Evolutionary conservation across 2,888 invertebrate species (phyloP).

Genomic region (Agrotis segetum): DNA sequence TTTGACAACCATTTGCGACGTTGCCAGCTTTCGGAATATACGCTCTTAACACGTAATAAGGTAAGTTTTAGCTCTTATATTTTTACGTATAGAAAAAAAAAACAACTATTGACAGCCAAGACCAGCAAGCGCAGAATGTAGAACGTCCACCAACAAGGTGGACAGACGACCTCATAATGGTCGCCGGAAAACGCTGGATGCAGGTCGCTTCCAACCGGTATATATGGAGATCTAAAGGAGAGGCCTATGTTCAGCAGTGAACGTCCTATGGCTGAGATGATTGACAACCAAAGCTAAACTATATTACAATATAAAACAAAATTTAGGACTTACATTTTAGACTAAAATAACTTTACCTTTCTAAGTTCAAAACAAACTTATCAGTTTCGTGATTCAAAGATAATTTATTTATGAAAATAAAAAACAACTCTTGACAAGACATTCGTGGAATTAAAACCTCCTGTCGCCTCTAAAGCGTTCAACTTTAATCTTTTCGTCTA

Average conservation of each 20-base stretch:
- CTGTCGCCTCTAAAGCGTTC: conserved; percentile 63
- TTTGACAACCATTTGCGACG: too few relatives aligned
- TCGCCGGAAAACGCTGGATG: too few relatives aligned
- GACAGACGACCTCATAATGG: too few relatives aligned
- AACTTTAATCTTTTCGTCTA: conserved; percentile 68
- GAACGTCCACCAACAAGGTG: too few relatives aligned
- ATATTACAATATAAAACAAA: background rate
- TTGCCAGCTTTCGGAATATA: too few relatives aligned
- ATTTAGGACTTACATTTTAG: background rate
- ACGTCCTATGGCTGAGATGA: too few relatives aligned
- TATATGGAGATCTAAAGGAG: too few relatives aligned
- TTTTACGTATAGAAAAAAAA: background rate
- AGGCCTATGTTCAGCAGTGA: too few relatives aligned
- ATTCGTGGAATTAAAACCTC: conserved; percentile 57
- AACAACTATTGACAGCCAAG: too few relatives aligned
- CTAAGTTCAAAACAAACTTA: background rate
- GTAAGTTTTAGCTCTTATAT: background rate
- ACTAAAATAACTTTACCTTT: background rate
- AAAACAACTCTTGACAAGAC: conserved; percentile 46
- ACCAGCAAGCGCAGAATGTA: too few relatives aligned
- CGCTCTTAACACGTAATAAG: background rate
- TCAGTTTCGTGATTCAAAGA: conserved; percentile 1
- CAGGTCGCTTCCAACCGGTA: too few relatives aligned
- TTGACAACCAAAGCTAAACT: too few relatives aligned
- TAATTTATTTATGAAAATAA: conserved; percentile 42